Base-by-base conservation (phyloP, 2,888 invertebrate species). In the Hydriomena furcata region DNA sequence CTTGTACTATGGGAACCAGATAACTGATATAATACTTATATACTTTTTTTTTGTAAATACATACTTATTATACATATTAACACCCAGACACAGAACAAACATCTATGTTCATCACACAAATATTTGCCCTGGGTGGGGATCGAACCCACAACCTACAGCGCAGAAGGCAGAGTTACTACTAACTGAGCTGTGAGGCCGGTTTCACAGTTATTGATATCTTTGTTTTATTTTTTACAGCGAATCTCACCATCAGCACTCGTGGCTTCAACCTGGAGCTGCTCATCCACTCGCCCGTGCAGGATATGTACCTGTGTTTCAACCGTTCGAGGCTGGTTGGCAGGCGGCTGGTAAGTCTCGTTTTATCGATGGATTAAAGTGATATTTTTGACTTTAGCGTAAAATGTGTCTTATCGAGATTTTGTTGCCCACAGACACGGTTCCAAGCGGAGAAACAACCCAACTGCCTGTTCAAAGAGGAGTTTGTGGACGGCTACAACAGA, bases 281-380 rank as follows among this genome's bases (percentile, higher is more conserved):
- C 76, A 93, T 94, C 82, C 92, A 91, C 89, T 94, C 94, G 73
- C 94, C 94, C 81, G 92, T 93, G 78, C 93, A 93, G 72, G 92
- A 93, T 79, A 93, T 93, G 91, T 95, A 93, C 89, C 92, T 95
- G 73, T 95, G 95, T 91, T 95, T 94, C 93, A 94, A 93, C 82
- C 92, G 92, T 66, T 94, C 94, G 89, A 93, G 92, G 82, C 92
- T 94, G 74, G 92, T 94, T 67, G 94, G 94, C 90, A 91, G 93
- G 91, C 93, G 94, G 83, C 91, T 91, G 83, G 91, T 91, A 54
- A 86, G 87, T 66, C 0, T 10, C 31, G 1, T 44, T 47, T 25
- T 42, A 17, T 25, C 27, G 5, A 31, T 28, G 6, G 20, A 1
- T 21, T 8, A 43, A 38, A n/a, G 12, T 34, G 10, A 7, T 17